These are phyloP conservation scores for Oryzias woworae DNA, from an alignment of 2,113 vertebrate species.

Conservation along the genomic window DNA sequence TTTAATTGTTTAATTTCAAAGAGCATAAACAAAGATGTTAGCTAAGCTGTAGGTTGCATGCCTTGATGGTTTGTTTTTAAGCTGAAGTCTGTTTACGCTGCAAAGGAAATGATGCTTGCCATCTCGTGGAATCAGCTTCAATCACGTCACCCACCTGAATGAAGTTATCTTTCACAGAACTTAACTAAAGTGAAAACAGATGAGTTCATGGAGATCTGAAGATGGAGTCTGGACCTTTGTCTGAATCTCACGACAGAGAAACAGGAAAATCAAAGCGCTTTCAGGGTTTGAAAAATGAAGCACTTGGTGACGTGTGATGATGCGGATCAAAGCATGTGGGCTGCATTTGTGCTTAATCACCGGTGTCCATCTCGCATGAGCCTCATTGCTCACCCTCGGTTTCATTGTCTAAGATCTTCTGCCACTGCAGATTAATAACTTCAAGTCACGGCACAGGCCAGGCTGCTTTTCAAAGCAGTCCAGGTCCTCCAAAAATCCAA, in stretches of 20 bases:
- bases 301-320: slow-evolving; percentile 3
- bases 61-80: slow-evolving; percentile 12
- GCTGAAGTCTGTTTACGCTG: not conserved
- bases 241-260: not conserved
- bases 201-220: not conserved
- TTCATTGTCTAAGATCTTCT: slow-evolving; percentile 1
- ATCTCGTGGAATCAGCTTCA: slow-evolving; percentile 3
- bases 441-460: slow-evolving; percentile 6
- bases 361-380: slow-evolving; percentile 4
- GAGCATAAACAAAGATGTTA: not conserved
- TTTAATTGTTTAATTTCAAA: slow-evolving; percentile 9
- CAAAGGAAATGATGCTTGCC: slow-evolving; percentile 1
- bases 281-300: not conserved
- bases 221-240: slow-evolving; percentile 1
- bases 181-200: not conserved
- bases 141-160: slow-evolving; percentile 1
- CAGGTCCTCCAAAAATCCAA: no score
- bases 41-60: slow-evolving; percentile 3
- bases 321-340: slow-evolving; percentile 3
- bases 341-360: slow-evolving; percentile 14
- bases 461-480: not conserved
- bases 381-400: slow-evolving; percentile 5
- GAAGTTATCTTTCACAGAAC: not conserved
- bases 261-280: not conserved
- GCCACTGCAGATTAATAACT: not conserved